Base-by-base conservation (phyloP, 2,113 vertebrate genomes). In the Chrysochloris asiatica region DNA sequence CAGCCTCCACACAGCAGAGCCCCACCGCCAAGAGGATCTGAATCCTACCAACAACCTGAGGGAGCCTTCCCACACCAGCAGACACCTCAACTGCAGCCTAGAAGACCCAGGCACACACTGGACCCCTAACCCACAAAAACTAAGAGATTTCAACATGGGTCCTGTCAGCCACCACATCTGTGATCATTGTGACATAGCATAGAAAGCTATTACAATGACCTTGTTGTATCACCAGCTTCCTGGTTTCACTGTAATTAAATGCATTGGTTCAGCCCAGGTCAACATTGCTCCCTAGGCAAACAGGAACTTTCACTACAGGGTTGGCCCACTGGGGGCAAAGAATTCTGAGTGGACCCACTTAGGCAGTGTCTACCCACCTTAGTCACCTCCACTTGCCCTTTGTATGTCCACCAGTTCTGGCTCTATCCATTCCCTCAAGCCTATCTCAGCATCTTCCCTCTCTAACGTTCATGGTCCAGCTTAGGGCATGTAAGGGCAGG, bases 181-280 rank as follows among this genome's bases (percentile, higher is more conserved):
- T 19, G 21, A n/a, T 54, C 48, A 2, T 22, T 38, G 33, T 54
- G 11, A 26, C 1, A 2, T 11, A 13, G n/a, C 21, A 7, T 52
- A 10, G 33, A 54, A 36, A 26, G 24, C 21, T 52, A 52, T 52
- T 24, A 8, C 48, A 16, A 21, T 14, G n/a, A 26, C n/a, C n/a
- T 71, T 19, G 33, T 75, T 17, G 33, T 19, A 5, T 17, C 14
- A 36, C 33, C 16, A 3, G 17, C 30, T 47, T 78, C n/a, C 76
- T 7, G 47, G 26, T 14, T 36, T 30, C 2, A n/a, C 50, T 24
- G 6, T 47, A 3, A 19, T n/a, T 17, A 36, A 52, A 47, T 47
- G 0, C 11, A 10, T 22, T 0, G 10, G n/a, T 24, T 11, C 47
- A 1, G n/a, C 26, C 0, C n/a, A 47, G 6, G 3, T 48, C 61